Percentiles rank a stretch among this genome's conserved stretches.
Evolutionary conservation across 2,797 vertebrate species (phyloP).

Genomic region (Jordanella pulchra): DNA sequence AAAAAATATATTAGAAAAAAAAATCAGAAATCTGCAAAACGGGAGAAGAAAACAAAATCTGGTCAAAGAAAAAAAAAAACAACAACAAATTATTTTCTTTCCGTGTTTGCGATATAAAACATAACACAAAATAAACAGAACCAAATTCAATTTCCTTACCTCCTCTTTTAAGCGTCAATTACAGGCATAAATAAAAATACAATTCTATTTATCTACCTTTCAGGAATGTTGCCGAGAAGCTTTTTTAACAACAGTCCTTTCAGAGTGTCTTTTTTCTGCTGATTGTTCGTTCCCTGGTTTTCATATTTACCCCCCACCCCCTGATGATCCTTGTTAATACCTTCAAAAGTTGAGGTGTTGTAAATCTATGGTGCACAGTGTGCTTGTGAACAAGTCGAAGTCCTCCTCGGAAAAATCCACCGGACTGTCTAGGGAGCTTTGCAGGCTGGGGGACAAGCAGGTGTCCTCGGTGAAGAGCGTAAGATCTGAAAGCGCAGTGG

Average conservation of each 20-base stretch:
- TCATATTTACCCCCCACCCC: neutral
- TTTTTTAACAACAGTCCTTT: conserved; percentile 41
- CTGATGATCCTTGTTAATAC: neutral
- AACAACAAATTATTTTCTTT: neutral
- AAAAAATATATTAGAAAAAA: conserved; percentile 12
- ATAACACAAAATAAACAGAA: neutral
- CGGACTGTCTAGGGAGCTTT: conserved; percentile 86
- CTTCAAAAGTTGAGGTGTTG: conserved; percentile 85
- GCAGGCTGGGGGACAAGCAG: conserved; percentile 84
- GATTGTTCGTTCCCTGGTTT: conserved; percentile 2
- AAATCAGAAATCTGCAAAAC: conserved; percentile 28
- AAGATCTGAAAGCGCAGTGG: conserved; percentile 78
- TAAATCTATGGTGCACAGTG: conserved; percentile 91
- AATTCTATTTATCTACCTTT: conserved; percentile 58
- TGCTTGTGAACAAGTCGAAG: conserved; percentile 92
- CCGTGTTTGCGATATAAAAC: conserved; percentile 49
- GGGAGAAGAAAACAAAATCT: too few relatives aligned
- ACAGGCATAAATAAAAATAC: conserved; percentile 45
- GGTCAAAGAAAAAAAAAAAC: too few relatives aligned
- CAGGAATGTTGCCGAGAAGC: conserved; percentile 73
- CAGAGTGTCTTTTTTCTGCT: conserved; percentile 1
- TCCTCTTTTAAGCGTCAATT: conserved; percentile 33
- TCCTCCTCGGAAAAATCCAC: conserved; percentile 92
- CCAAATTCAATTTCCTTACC: neutral
- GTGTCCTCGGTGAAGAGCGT: conserved; percentile 85